Evolutionary conservation across 2,888 invertebrate genomes (phyloP).

Genomic region (Zaprionus lineosus): DNA sequence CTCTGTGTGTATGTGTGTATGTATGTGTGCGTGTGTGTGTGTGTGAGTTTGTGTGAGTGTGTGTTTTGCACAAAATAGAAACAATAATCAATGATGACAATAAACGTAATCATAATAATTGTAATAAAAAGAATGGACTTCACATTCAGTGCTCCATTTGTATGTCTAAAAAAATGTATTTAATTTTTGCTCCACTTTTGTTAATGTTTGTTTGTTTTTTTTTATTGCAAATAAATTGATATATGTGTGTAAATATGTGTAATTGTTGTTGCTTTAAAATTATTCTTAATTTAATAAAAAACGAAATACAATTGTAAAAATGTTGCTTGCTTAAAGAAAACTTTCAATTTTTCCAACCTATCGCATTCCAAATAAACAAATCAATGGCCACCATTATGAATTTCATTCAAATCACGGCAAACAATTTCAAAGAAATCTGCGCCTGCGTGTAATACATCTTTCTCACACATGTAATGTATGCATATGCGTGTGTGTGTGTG

Average conservation of each 20-base stretch:
- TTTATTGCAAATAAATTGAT: not conserved
- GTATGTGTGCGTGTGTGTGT: slow-evolving; percentile 15
- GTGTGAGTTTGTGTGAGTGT: slow-evolving; percentile 23
- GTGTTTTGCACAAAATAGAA: slow-evolving; percentile 40
- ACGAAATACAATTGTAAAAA: slow-evolving; percentile 79
- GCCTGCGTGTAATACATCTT: slow-evolving; percentile 39
- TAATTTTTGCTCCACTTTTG: slow-evolving; percentile 2
- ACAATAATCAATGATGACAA: slow-evolving; percentile 47
- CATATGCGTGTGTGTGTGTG: too few species aligned
- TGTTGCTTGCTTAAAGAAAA: slow-evolving; percentile 52
- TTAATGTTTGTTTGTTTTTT: slow-evolving; percentile 3
- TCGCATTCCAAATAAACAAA: slow-evolving; percentile 62
- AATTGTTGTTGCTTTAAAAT: slow-evolving; percentile 52
- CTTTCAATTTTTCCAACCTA: slow-evolving; percentile 63
- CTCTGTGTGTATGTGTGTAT: slow-evolving; percentile 14
- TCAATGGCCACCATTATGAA: slow-evolving; percentile 82
- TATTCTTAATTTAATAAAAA: slow-evolving; percentile 68
- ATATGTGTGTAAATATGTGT: slow-evolving; percentile 10
- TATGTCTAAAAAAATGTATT: slow-evolving; percentile 17
- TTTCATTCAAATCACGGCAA: slow-evolving; percentile 81
- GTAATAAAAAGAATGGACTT: not conserved
- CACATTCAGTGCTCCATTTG: not conserved
- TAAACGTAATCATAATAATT: slow-evolving; percentile 40
- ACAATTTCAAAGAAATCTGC: slow-evolving; percentile 76
- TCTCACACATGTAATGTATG: too few species aligned